Base-by-base conservation (phyloP, 2,113 vertebrate genomes). In the Anoura caudifer region DNA sequence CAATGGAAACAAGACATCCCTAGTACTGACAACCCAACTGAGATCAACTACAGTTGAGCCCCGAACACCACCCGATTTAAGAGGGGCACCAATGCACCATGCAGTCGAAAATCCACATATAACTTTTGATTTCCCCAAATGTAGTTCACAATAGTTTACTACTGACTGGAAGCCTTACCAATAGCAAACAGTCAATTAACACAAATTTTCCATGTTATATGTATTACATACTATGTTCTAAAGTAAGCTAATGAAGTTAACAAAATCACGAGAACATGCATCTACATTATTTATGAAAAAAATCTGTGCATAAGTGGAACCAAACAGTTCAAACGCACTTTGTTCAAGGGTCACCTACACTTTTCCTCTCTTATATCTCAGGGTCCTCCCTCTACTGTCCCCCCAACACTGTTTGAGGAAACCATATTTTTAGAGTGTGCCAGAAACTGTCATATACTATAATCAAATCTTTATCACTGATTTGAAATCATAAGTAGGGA, bases 401-500 rank as follows among this genome's bases (percentile, higher is more conserved):
- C 20, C n/a, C 43, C 47, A 61, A 82, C 90, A 83, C 45, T 54
- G 59, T 88, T n/a, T 95, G 33, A 91, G 41, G 17, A 87, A 95
- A 92, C 16, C 3, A 0, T 76, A 77, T 90, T 94, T 96, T 82
- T 63, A 88, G 36, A 86, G 4, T 82, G 31, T 83, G 33, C 13
- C 28, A 87, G 77, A 94, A 88, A 90, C 6, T 61, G 16, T 73
- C 50, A 76, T 19, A 73, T 2, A 56, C 28, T 92, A 54, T 52
- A 92, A 89, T 65, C 75, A 94, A 93, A 94, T 43, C 26, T 96
- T 96, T 90, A 92, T 90, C 41, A 85, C 22, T 38, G 13, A 94
- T 61, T 43, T 87, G 63, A 96, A 97, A 91, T 91, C 85, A 90
- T 0, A 94, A 95, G 24, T n/a, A 95, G 31, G 14, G 24, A 73